Base-by-base conservation (phyloP, 2,113 vertebrate genomes). In the Balaeniceps rex region DNA sequence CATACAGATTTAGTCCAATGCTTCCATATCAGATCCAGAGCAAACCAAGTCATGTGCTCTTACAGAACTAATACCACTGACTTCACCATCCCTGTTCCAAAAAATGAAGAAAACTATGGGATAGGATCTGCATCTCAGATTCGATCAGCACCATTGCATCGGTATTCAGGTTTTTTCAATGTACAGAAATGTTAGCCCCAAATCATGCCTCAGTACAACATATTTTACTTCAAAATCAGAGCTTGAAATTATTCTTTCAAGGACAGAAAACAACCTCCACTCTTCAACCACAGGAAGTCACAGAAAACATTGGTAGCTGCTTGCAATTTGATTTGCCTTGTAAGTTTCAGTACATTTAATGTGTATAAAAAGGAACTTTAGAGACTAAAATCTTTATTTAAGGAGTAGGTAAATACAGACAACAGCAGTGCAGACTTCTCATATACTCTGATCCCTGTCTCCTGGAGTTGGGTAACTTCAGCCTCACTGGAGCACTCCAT, bases 71-170 rank as follows among this genome's bases (percentile, higher is more conserved):
- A 47, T 79, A 87, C 83, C 88, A 87, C 54, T 33, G 38, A 55
- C 52, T 83, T 93, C 81, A 82, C 66, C 87, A 82, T 75, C 80
- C 82, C 84, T 46, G 76, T 66, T 88, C 92, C 88, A 87, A 91
- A 96, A 25, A 72, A 47, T 72, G 47, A 83, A 64, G 65, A 87
- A 94, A 94, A 84, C 77, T 84, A 87, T n/a, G 87, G 87, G 78
- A 88, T 65, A 97, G 93, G 89, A 97, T 92, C 95, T 94, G 80
- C 93, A 14, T 92, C 88, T 94, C 89, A 87, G 79, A 88, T 63
- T 71, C 72, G 92, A 96, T 96, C 90, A 91, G 96, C 95, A 97
- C 95, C 94, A 96, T 95, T 94, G 87, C 88, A 97, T 96, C 95
- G 93, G 96, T 88, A 94, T 96, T 95, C 85, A 91, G 65, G 36